Evolutionary conservation across 2,888 invertebrate genomes (phyloP), one percentile per base, ranked within the genome.

Genomic region (Nephrotoma flavescens): DNA sequence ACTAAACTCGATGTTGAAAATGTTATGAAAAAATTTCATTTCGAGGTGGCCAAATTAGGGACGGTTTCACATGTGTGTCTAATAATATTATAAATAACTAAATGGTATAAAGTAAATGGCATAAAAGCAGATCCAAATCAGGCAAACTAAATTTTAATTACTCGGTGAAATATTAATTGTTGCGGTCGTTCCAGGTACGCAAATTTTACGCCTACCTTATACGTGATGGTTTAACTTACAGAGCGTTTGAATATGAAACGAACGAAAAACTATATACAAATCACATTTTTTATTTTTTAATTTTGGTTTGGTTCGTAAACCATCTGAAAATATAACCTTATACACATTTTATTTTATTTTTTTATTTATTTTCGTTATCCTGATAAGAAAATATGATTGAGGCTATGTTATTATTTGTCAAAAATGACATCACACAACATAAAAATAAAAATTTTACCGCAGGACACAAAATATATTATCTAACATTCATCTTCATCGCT

Each of bases 391-490:
- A 71, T 71, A 71, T 71, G 71, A 71, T 71, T 71, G 71, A 71
- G 71, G 42, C 42, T 84, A 84, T 84, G 42, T 84, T 84, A 84
- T 84, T 84, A 84, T 84, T 84, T 84, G 84, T 84, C 84, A 84
- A 84, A 84, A 84, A 84, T 84, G 84, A 84, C 84, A 84, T 84
- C 84, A 42, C 84, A 84, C 84, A 84, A 84, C 42, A 84, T 84
- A 84, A 84, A 84, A 84, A 84, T 42, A 84, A 84, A 84, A 84
- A 42, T 42, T n/a, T 84, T 42, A 84, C 84, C 84, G 41, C 42
- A 84, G 42, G 84, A 42, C 84, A 42, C 84, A 84, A 84, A 84
- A 71, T 71, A 71, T 71, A 71, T 71, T 71, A 71, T 71, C 71
- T 71, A 71, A 71, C 71, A 71, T 71, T 71, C 71, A 71, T 71